Conservation (phyloP, 2,113 vertebrate genomes). For the Mola mola region DNA sequence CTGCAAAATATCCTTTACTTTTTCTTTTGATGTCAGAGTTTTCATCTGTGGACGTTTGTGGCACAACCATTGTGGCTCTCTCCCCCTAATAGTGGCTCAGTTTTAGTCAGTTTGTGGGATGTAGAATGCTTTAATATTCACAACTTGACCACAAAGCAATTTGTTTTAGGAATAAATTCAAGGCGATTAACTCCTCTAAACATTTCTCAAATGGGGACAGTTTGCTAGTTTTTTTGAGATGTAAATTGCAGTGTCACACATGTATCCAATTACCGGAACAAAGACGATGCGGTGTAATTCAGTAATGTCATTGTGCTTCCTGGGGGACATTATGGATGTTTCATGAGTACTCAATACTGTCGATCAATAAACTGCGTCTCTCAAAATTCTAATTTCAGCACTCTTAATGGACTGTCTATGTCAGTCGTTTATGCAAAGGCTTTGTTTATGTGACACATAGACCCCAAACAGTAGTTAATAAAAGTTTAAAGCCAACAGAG, state of each 20-base stretch:
- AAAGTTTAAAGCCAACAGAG: too few relatives aligned
- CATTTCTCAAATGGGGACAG: constrained; percentile 27
- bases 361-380: constrained; percentile 42
- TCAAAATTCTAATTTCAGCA: constrained; percentile 10
- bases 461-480: too few relatives aligned
- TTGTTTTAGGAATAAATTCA: constrained; percentile 41
- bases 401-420: constrained; percentile 18
- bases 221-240: constrained; percentile 21
- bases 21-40: constrained; percentile 54
- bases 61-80: constrained; percentile 31
- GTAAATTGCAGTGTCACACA: constrained; percentile 11
- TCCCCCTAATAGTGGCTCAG: constrained; percentile 11
- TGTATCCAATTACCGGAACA: constrained; percentile 37
- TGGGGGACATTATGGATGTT: constrained; percentile 40
- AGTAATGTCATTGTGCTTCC: constrained; percentile 46
- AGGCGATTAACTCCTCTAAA: constrained; percentile 17
- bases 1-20: constrained; percentile 63
- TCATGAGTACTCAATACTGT: constrained; percentile 25
- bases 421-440: neutral
- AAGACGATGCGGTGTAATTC: constrained; percentile 32
- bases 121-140: constrained; percentile 33
- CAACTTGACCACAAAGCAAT: constrained; percentile 40
- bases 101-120: constrained; percentile 29
- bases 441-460: too few relatives aligned
- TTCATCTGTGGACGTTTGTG: constrained; percentile 28